Percentiles rank a stretch among this genome's conserved stretches.
Conservation (phyloP, 2,888 invertebrate species). For the Tipula lateralis region DNA sequence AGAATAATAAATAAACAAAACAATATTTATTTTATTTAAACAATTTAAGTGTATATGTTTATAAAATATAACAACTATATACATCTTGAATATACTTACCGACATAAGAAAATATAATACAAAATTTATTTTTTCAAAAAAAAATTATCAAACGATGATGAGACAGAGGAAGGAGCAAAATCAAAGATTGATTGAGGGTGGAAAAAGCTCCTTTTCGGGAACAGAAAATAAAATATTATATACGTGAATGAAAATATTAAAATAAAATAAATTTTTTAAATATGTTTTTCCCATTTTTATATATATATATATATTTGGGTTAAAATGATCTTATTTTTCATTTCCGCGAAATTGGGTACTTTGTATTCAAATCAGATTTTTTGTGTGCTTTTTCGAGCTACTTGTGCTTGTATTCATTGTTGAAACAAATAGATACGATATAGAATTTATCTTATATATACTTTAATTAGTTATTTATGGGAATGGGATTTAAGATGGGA, state of each 20-base stretch:
- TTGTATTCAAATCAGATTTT: background rate
- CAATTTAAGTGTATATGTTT: background rate
- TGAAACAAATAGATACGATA: background rate
- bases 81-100: background rate
- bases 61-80: background rate
- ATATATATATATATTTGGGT: background rate
- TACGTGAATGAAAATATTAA: conserved; percentile 12
- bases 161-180: background rate
- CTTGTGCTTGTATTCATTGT: background rate
- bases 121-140: background rate
- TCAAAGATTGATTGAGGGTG: conserved; percentile 2
- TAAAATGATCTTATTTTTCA: background rate
- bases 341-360: conserved; percentile 15
- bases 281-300: background rate
- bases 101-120: background rate
- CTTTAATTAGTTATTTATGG: background rate
- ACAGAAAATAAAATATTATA: background rate
- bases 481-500: background rate
- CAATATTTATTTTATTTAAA: conserved; percentile 12
- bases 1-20: conserved; percentile 3
- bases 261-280: background rate
- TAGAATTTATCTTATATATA: background rate
- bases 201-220: background rate
- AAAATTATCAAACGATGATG: background rate
- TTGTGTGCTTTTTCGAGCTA: background rate